These are phyloP conservation scores for Cochlearius cochlearius DNA, from an alignment of 2,113 vertebrate species.

Conservation along the genomic window DNA sequence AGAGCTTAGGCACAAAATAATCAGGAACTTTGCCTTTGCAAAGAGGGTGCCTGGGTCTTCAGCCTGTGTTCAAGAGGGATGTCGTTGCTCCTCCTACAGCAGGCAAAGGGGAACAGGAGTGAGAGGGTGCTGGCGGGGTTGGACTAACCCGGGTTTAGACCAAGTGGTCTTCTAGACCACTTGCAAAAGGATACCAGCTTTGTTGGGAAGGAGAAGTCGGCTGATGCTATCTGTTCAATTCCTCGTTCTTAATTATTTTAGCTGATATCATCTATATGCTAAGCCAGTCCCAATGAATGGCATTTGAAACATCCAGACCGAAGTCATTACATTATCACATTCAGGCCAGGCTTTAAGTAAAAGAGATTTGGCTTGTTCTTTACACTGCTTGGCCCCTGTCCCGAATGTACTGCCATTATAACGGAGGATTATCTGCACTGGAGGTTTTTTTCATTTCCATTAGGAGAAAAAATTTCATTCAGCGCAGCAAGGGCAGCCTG, in stretches of 20 bases:
- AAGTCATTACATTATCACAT: constrained; percentile 46
- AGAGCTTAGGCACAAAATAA: not conserved
- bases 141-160: not conserved
- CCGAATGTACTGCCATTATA: not conserved
- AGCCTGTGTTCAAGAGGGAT: no score
- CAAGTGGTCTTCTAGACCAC: not conserved
- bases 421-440: not conserved
- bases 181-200: not conserved
- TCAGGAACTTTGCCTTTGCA: not conserved
- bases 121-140: not conserved
- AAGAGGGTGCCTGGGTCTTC: not conserved
- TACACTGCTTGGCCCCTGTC: constrained; percentile 14
- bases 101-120: not conserved
- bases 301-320: not conserved
- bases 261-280: not conserved
- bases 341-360: constrained; percentile 23
- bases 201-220: not conserved
- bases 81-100: not conserved
- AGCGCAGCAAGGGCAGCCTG: not conserved
- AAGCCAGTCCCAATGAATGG: not conserved
- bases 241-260: not conserved
- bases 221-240: not conserved
- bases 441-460: constrained; percentile 51
- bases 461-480: constrained; percentile 34
- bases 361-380: constrained; percentile 51